Evolutionary conservation across 2,888 invertebrate genomes (phyloP).

Genomic region (Rhopalosiphum nymphaeae): DNA sequence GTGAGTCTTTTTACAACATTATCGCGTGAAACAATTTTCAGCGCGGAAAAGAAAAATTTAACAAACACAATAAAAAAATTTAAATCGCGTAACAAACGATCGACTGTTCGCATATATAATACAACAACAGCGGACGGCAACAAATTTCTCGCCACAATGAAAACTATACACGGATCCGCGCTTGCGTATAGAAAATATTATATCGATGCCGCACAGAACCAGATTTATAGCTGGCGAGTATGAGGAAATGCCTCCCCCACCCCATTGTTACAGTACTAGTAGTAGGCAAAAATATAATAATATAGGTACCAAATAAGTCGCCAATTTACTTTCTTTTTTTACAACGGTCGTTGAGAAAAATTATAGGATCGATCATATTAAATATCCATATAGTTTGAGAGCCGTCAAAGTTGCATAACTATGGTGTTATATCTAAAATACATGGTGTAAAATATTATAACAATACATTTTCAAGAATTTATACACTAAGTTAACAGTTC

Average conservation of each 20-base stretch:
- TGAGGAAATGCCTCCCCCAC: neutral
- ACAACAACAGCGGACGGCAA: no score
- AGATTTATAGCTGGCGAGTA: neutral
- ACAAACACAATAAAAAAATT: slow-evolving; percentile 21
- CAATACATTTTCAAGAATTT: neutral
- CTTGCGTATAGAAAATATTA: neutral
- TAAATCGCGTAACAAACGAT: slow-evolving; percentile 19
- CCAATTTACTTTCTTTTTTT: slow-evolving; percentile 17
- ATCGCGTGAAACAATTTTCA: slow-evolving; percentile 43
- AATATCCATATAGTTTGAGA: neutral
- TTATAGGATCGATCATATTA: neutral
- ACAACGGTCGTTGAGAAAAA: slow-evolving; percentile 2
- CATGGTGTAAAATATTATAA: neutral
- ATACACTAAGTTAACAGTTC: no score
- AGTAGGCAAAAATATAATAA: neutral
- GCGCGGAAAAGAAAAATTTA: slow-evolving; percentile 31
- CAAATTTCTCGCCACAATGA: slow-evolving; percentile 9
- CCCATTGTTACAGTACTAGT: neutral
- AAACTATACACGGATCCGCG: neutral
- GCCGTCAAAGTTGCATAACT: slow-evolving; percentile 8
- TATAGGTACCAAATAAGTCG: neutral
- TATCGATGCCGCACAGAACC: neutral
- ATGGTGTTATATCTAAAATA: neutral
- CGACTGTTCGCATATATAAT: neutral
- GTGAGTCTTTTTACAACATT: slow-evolving; percentile 10